Percentiles rank a stretch among this genome's conserved stretches.
Evolutionary conservation across 2,113 vertebrate genomes (phyloP).

Genomic region (Ochotona curzoniae): DNA sequence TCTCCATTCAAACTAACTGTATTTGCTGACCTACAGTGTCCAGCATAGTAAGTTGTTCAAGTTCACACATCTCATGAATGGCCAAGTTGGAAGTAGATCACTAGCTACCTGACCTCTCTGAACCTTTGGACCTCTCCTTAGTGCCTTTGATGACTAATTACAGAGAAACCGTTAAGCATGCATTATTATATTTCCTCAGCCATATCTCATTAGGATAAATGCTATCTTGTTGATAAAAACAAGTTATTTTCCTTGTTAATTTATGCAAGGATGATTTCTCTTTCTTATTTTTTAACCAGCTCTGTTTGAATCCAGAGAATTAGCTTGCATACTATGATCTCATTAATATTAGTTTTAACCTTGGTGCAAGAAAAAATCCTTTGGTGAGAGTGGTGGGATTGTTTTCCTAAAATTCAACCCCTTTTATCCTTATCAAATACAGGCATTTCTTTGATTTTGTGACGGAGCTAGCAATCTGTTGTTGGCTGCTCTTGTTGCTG

Average conservation of each 20-base stretch:
- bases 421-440: background rate
- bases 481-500: background rate
- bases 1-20: background rate
- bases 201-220: conserved; percentile 26
- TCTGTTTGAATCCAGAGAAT: background rate
- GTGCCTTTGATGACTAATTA: background rate
- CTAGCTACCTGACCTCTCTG: background rate
- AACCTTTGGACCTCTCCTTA: background rate
- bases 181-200: background rate
- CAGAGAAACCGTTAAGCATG: background rate
- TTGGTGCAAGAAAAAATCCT: background rate
- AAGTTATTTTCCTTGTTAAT: conserved; percentile 3
- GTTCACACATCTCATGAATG: background rate
- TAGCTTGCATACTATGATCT: background rate
- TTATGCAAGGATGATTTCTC: background rate
- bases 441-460: background rate
- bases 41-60: background rate
- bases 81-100: background rate
- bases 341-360: conserved; percentile 16
- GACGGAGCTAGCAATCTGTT: background rate
- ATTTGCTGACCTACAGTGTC: background rate
- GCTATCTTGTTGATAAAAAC: background rate
- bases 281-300: background rate
- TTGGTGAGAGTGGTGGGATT: background rate
- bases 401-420: background rate